Percentiles rank a stretch among this genome's conserved stretches.
phyloP scores from a whole-genome alignment of 2,888 invertebrate species.

The Drosophila neotestacea region DNA sequence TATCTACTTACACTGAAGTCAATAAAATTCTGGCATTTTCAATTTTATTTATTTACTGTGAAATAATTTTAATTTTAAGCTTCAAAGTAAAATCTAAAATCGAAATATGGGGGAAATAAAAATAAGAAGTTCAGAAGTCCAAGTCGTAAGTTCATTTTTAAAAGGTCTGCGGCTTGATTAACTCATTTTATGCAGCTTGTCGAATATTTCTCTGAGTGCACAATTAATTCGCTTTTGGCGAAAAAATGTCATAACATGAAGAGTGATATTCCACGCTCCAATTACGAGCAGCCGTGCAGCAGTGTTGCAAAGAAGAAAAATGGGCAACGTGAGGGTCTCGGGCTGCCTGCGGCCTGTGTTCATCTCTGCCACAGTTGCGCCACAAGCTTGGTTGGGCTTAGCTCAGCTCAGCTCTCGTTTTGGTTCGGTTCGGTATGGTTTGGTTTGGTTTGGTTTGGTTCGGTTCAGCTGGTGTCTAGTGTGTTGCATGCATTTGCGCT shows the following conservation, averaged over 20 bases:
- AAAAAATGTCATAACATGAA: slow-evolving; percentile 83
- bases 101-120: too few relatives aligned
- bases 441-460: too few relatives aligned
- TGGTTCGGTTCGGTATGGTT: neutral
- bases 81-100: too few relatives aligned
- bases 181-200: neutral
- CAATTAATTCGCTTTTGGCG: slow-evolving; percentile 79
- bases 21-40: too few relatives aligned
- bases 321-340: slow-evolving; percentile 53
- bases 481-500: slow-evolving; percentile 63
- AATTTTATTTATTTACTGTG: too few relatives aligned
- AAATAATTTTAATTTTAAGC: too few relatives aligned
- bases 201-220: slow-evolving; percentile 55
- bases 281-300: slow-evolving; percentile 78
- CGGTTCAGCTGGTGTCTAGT: slow-evolving; percentile 19
- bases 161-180: neutral
- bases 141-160: too few relatives aligned
- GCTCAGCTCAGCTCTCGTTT: slow-evolving; percentile 33
- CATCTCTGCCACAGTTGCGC: slow-evolving; percentile 4
- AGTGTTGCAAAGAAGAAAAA: slow-evolving; percentile 64
- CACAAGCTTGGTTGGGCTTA: slow-evolving; percentile 21
- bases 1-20: too few relatives aligned
- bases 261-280: slow-evolving; percentile 84
- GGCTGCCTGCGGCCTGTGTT: slow-evolving; percentile 15
- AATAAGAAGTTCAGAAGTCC: too few relatives aligned